Evolutionary conservation across 2,888 invertebrate genomes (phyloP), one percentile per base, ranked within the genome.

Genomic region (Sarcophaga subvicina): DNA sequence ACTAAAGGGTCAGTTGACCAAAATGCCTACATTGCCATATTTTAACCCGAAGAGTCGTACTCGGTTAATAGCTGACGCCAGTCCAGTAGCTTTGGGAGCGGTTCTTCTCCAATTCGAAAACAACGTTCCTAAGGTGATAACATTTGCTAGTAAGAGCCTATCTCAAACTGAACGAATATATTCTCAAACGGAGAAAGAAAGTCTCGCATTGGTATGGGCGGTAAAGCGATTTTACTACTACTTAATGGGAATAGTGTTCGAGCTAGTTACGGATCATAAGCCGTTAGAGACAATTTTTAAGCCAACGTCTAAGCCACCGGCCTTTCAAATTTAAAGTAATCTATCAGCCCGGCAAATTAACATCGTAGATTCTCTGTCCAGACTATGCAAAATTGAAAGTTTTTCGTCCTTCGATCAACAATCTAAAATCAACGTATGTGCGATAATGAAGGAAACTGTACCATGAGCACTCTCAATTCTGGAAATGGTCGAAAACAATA

Each of bases 1-100:
- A 22, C 80, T 91, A 8, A 91, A 91, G 80, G 3, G 71, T 5
- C 49, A 69, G 25, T 25, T 88, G 37, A 66, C 78, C 14, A 73
- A 88, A 27, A 49, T 88, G 14, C 81, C 86, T 88, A 73, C 86
- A 27, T 27, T 88, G 17, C 79, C 86, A 25, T 37, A 89, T 88
- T 4, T 84, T 83, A 60, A 91, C 92, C 8, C 89, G 25, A 3
- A 25, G 25, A 25, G 25, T 25, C 25, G 25, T 25, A 25, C 25
- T 25, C 25, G 90, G 71, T 86, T 92, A 0, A 88, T 91, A n/a
- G 91, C 91, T 6, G 92, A 93, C 73, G 92, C 92, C 14, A 91
- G 91, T 47, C 90, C 91, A 11, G 91, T 27, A 27, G 37, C 88
- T 0, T 64, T 92, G 11, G 91, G 91, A 1, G 90, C 89, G 2